These are phyloP conservation scores for Picathartes gymnocephalus DNA, from an alignment of 2,113 vertebrate genomes.

Conservation along the genomic window DNA sequence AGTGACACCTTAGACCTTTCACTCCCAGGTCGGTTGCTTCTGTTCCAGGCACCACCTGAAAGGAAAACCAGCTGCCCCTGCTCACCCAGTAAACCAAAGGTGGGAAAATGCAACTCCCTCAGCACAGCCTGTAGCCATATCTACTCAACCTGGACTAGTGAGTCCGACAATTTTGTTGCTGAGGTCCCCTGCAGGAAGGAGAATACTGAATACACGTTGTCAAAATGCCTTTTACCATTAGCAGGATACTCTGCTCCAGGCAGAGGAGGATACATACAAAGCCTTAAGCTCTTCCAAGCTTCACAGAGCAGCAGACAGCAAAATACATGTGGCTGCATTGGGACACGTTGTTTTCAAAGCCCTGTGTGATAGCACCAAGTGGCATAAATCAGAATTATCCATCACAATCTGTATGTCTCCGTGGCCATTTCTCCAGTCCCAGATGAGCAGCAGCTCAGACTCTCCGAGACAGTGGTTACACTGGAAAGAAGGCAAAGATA, in stretches of 20 bases:
- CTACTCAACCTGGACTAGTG: background rate
- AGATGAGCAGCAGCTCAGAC: background rate
- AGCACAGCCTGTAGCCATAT: background rate
- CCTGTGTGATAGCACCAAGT: background rate
- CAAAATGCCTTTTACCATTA: background rate
- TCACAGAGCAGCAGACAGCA: background rate
- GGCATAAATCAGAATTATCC: slow-evolving; percentile 14
- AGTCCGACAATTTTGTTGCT: background rate
- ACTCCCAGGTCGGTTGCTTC: background rate
- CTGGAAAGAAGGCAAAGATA: background rate
- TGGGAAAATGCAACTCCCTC: background rate
- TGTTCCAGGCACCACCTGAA: background rate
- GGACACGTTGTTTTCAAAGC: background rate
- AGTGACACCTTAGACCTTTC: background rate
- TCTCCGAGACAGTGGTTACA: background rate
- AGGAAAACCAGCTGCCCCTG: background rate
- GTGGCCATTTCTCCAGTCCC: background rate
- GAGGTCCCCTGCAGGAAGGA: background rate
- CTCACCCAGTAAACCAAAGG: background rate
- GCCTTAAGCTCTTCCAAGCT: background rate
- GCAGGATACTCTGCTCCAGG: background rate
- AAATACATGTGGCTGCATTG: background rate
- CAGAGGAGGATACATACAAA: background rate
- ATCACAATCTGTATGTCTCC: background rate
- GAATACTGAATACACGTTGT: background rate